Percentiles rank a stretch among this genome's conserved stretches.
phyloP scores from a whole-genome alignment of 2,797 vertebrate species.

The Platalea minor region DNA sequence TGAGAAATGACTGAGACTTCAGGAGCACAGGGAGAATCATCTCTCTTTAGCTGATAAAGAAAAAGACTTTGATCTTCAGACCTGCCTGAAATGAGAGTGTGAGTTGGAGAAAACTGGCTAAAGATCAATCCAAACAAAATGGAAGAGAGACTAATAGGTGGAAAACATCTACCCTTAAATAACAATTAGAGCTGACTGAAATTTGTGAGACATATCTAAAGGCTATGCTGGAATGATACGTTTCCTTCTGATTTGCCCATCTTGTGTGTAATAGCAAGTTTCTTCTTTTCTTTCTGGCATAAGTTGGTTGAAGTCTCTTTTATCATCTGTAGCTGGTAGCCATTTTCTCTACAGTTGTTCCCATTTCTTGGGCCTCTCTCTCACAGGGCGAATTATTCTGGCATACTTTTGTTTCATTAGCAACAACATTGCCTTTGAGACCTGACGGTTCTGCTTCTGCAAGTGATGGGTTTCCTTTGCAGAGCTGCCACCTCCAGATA shows the following conservation, averaged over 20 bases:
- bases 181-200: not conserved
- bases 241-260: not conserved
- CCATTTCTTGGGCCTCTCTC: not conserved
- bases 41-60: not conserved
- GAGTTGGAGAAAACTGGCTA: not conserved
- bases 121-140: constrained; percentile 2
- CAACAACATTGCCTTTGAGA: not conserved
- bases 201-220: not conserved
- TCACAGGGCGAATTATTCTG: not conserved
- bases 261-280: not conserved
- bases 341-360: not conserved
- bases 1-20: not conserved
- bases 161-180: not conserved
- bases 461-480: not conserved
- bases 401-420: not conserved
- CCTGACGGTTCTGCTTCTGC: not conserved
- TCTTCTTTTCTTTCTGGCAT: not conserved
- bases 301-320: not conserved
- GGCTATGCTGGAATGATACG: not conserved
- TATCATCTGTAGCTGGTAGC: not conserved
- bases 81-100: not conserved
- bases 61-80: constrained; percentile 18
- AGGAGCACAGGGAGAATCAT: not conserved
- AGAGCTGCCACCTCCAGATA: not conserved
- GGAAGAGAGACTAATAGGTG: not conserved